These are phyloP conservation scores for Drosophila paranaensis DNA, from an alignment of 2,888 invertebrate species.

Conservation along the genomic window DNA sequence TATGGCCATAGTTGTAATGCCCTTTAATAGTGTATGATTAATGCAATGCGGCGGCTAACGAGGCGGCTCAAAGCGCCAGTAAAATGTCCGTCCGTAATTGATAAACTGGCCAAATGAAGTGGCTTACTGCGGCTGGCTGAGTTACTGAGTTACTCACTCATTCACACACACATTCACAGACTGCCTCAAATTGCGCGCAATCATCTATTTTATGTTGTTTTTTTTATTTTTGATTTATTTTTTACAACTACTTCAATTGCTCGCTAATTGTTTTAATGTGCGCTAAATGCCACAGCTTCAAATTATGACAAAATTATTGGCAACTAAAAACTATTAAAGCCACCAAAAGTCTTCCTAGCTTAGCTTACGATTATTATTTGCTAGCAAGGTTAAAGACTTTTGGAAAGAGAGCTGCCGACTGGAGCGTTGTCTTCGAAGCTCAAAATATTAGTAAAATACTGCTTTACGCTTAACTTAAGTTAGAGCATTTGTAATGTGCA, in stretches of 20 bases:
- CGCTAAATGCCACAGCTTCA: conserved; percentile 43
- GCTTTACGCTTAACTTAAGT: not conserved
- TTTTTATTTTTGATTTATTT: conserved; percentile 19
- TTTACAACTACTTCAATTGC: conserved; percentile 53
- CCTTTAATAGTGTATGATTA: not conserved
- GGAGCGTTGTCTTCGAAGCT: not conserved
- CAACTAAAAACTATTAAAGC: conserved; percentile 15
- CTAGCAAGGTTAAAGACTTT: not conserved
- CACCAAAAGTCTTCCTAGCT: conserved; percentile 11
- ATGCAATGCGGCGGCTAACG: conserved; percentile 57
- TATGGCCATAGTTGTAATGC: too few relatives aligned
- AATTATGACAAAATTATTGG: conserved; percentile 27
- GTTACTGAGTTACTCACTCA: conserved; percentile 13
- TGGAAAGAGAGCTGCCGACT: not conserved
- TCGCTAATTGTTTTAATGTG: conserved; percentile 62
- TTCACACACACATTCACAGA: not conserved
- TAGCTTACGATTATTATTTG: not conserved
- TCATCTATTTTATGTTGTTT: conserved; percentile 34
- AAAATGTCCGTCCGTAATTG: conserved; percentile 66
- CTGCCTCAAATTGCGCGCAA: conserved; percentile 17
- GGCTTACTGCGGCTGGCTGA: conserved; percentile 21
- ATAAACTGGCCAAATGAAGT: conserved; percentile 72
- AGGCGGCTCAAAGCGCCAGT: conserved; percentile 64
- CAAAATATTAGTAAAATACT: not conserved
- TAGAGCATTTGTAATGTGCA: conserved; percentile 13